Conservation (phyloP, 2,113 vertebrate genomes). For the Pholis gunnellus region DNA sequence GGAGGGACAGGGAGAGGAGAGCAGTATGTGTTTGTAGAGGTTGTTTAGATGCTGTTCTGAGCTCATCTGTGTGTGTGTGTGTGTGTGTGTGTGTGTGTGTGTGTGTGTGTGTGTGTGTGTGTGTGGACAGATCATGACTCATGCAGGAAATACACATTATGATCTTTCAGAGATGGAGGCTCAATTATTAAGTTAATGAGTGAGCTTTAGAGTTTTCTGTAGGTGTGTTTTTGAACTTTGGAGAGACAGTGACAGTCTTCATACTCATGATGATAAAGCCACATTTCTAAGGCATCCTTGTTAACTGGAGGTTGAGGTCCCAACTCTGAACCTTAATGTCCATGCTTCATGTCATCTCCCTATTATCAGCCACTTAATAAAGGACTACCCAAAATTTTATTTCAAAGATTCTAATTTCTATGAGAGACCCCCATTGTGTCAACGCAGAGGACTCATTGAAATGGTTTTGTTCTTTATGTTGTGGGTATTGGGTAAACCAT, state of each 20-base stretch:
- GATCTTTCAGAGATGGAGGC: conserved; percentile 47
- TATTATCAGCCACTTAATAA: not conserved
- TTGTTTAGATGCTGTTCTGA: conserved; percentile 7
- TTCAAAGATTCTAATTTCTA: not conserved
- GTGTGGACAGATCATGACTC: conserved; percentile 54
- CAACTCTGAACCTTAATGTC: too few species aligned
- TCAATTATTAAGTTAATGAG: conserved; percentile 19
- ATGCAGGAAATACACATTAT: conserved; percentile 59
- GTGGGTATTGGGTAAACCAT: not conserved
- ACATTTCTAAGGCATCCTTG: not conserved
- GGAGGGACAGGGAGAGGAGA: conserved; percentile 2
- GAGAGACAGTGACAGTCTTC: not conserved
- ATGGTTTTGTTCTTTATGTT: not conserved
- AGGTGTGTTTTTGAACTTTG: not conserved
- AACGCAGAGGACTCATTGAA: not conserved
- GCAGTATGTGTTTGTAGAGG: conserved; percentile 15
- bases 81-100: conserved; percentile 11
- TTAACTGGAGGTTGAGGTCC: too few species aligned
- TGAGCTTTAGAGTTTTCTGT: not conserved
- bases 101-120: conserved; percentile 20
- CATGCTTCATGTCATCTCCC: not conserved
- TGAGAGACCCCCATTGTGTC: too few species aligned
- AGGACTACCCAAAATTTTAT: not conserved
- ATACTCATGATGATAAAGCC: not conserved
- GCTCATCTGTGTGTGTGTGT: not conserved